Evolutionary conservation across 2,113 vertebrate species (phyloP), one percentile per base, ranked within the genome.

Genomic region (Mionectes macconnelli): DNA sequence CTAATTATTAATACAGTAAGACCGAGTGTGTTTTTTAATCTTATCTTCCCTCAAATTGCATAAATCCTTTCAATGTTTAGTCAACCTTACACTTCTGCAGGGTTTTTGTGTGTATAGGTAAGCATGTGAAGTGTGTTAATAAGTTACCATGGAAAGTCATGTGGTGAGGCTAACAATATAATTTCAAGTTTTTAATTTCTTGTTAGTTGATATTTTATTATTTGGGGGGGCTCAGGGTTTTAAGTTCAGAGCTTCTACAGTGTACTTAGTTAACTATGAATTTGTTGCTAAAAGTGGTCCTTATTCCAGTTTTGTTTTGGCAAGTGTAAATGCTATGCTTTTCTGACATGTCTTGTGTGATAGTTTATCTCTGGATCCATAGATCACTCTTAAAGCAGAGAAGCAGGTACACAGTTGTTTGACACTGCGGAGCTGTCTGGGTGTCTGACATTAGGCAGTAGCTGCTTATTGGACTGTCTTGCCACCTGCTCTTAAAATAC

Each of bases 391-490:
- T 75, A 85, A 91, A 96, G 77, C 62, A 81, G 75, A 42, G 68
- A 53, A 97, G 83, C 63, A 85, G 93, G 27, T 57, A n/a, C 35
- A 85, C 57, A 89, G 67, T 94, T 95, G 74, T 93, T 96, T 89
- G 80, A 90, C 84, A 60, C 25, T 93, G 93, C 81, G 88, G 69
- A 79, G 83, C 72, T 87, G 47, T 91, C 68, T 23, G 8, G 92
- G 76, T n/a, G 47, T 94, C 77, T 94, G 50, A 22, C 44, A 52
- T 5, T 75, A 69, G 57, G 35, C 52, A 55, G 55, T 77, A 92
- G 52, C 92, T 78, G 7, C 33, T 63, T 53, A n/a, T 3, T 50
- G 78, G 47, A 14, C 66, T 88, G 39, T 80, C 47, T 83, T 91
- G 62, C 81, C 42, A 77, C 69, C 55, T 93, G 42, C 90, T 93